Evolutionary conservation across 2,113 vertebrate species (phyloP).

Genomic region (Neolamprologus ventralis): DNA sequence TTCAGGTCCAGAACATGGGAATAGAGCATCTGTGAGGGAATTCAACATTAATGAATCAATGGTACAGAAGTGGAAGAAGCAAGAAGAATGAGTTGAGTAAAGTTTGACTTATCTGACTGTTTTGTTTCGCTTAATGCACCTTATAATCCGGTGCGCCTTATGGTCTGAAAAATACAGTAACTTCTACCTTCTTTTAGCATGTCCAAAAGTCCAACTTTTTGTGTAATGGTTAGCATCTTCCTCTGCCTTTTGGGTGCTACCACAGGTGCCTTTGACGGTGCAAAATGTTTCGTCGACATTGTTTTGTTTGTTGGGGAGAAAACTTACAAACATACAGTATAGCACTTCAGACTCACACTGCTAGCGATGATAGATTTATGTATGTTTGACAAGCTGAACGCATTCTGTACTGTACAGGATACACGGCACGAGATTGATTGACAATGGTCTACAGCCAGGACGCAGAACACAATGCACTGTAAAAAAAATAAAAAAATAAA

Average conservation of each 20-base stretch:
- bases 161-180: not conserved
- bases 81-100: not conserved
- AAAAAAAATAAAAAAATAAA: not conserved
- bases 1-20: not conserved
- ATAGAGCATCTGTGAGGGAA: rapidly evolving
- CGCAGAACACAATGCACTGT: not conserved
- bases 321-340: not conserved
- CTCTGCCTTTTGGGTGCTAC: not conserved
- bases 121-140: not conserved
- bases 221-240: not conserved
- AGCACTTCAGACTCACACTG: not conserved
- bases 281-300: not conserved
- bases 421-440: not conserved
- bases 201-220: not conserved
- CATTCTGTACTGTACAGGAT: not conserved
- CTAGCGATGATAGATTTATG: not conserved
- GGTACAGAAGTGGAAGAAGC: not conserved
- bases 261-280: not conserved
- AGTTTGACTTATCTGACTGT: not conserved
- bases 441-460: not conserved
- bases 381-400: not conserved
- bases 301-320: not conserved
- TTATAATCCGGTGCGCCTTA: not conserved
- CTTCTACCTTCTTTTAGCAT: not conserved
- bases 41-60: not conserved